Base-by-base conservation (phyloP, 92 coral and sea anemone species). In the Porites evermanni region DNA sequence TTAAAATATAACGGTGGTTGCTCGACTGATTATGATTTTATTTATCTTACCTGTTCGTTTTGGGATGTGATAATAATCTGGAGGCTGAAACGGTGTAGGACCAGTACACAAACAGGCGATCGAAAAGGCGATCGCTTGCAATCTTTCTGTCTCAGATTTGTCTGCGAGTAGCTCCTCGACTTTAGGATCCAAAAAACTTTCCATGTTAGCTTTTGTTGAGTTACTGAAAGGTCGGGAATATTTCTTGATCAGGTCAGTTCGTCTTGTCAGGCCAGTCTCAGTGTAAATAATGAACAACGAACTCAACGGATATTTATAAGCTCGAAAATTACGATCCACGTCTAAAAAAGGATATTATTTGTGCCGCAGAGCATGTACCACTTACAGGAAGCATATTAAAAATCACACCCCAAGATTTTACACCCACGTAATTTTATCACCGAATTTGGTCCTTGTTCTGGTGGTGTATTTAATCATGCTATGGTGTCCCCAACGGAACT, bases 21-120 rank as follows among this genome's bases (percentile, higher is more conserved):
- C 44, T 38, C 44, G 44, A 38, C 44, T 38, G 44, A 38, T 44
- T 44, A 2, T 24, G 38, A 16, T 16, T 12, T 53, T 11, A 20
- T 56, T 56, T 73, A 83, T 79, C 87, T 83, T 73, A 83, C 87
- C 87, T 83, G 59, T 38, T 17, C 53, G 77, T 51, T 64, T 73
- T 19, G 87, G 87, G 65, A 83, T 83, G 53, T 83, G 87, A 19
- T 52, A 85, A 59, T 87, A 94, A 29, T 94, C 98, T 1, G 91
- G 94, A 38, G 93, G 77, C 67, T 94, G 96, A 76, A 80, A 94
- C 3, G 98, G 93, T 14, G 93, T 91, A 1, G 98, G 94, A 0
- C 98, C 98, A 18, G 94, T 90, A 63, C 93, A 82, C 72, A 94
- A 79, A 82, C 98, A 94, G 18, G 98, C 96, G 19, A 94, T 84